Percentiles rank a stretch among this genome's conserved stretches.
Conservation (phyloP, 2,113 vertebrate species). For the Echinops telfairi region DNA sequence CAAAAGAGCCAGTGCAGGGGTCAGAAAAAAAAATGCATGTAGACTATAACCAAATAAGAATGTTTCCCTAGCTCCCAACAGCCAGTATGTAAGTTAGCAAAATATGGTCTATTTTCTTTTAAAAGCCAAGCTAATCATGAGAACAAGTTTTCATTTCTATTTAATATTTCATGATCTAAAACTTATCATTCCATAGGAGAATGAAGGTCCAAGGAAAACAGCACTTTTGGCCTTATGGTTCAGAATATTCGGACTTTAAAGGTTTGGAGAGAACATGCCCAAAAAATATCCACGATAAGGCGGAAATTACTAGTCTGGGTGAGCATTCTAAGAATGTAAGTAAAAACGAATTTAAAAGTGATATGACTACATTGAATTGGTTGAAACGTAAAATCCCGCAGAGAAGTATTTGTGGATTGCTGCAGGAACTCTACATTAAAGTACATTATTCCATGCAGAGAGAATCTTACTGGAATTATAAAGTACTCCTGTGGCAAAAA, state of each 20-base stretch:
- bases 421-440: slow-evolving; percentile 74
- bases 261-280: slow-evolving; percentile 68
- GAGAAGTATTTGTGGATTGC: slow-evolving; percentile 79
- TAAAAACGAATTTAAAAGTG: slow-evolving; percentile 81
- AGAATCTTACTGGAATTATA: slow-evolving; percentile 73
- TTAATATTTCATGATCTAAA: slow-evolving; percentile 65
- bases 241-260: slow-evolving; percentile 57
- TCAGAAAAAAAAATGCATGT: not conserved
- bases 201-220: not conserved
- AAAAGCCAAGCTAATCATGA: slow-evolving; percentile 46
- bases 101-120: slow-evolving; percentile 40
- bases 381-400: slow-evolving; percentile 77
- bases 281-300: slow-evolving; percentile 63
- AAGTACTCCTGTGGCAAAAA: slow-evolving; percentile 73
- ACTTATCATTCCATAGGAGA: slow-evolving; percentile 40
- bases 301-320: slow-evolving; percentile 73
- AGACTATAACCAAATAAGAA: slow-evolving; percentile 40
- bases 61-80: slow-evolving; percentile 8
- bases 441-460: slow-evolving; percentile 70
- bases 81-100: slow-evolving; percentile 19
- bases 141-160: slow-evolving; percentile 53
- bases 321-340: slow-evolving; percentile 74
- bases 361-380: slow-evolving; percentile 72
- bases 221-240: slow-evolving; percentile 56
- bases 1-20: slow-evolving; percentile 15